Percentiles rank a stretch among this genome's conserved stretches.
These are phyloP conservation scores for Sisor rabdophorus DNA, from an alignment of 2,113 vertebrate genomes.

Conservation along the genomic window DNA sequence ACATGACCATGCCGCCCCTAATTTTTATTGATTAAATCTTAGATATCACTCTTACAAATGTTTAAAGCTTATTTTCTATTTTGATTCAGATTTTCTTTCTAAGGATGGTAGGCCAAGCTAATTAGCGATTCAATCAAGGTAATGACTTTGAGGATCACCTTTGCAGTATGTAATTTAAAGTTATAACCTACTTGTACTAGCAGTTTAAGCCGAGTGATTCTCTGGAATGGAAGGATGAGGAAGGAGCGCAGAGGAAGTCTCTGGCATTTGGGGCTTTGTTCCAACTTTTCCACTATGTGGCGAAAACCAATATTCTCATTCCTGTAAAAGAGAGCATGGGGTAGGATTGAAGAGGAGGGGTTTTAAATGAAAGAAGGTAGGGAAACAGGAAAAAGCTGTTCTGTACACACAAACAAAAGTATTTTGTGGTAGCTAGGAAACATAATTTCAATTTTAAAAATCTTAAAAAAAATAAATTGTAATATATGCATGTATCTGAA, in stretches of 20 bases:
- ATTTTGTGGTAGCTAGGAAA: neutral
- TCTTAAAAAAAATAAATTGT: too few relatives aligned
- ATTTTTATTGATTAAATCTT: accelerated
- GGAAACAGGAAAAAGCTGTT: neutral
- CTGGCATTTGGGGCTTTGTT: slow-evolving; percentile 84
- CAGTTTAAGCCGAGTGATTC: slow-evolving; percentile 91
- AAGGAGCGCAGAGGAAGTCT: slow-evolving; percentile 93
- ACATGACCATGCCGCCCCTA: too few relatives aligned
- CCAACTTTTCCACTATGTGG: slow-evolving; percentile 80
- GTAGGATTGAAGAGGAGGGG: neutral
- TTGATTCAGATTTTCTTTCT: neutral
- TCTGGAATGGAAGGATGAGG: slow-evolving; percentile 94
- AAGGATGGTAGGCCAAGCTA: neutral
- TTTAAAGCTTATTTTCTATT: neutral
- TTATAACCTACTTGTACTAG: slow-evolving; percentile 84
- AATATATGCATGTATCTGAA: too few relatives aligned
- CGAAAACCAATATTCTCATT: slow-evolving; percentile 80
- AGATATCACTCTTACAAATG: neutral
- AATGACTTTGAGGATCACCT: neutral
- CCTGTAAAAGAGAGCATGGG: slow-evolving; percentile 60
- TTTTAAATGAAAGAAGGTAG: neutral
- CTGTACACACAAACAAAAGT: too few relatives aligned
- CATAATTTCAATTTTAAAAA: too few relatives aligned
- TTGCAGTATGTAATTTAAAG: neutral
- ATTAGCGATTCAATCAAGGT: neutral